Conservation (phyloP, 2,888 invertebrate genomes). For the Calliopum simillimum region DNA sequence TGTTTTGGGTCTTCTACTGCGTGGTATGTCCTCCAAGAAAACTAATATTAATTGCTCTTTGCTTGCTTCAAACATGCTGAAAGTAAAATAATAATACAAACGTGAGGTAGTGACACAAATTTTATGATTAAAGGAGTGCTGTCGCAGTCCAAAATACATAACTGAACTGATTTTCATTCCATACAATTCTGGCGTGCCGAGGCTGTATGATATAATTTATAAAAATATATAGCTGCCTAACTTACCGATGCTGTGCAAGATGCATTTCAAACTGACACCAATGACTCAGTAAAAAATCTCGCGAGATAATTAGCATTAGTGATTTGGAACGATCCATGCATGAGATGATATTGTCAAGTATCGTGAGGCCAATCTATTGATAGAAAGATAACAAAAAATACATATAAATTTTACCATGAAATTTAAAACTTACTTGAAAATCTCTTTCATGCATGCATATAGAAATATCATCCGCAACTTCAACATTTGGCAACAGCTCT, state of each 20-base stretch:
- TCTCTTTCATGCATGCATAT: conserved; percentile 79
- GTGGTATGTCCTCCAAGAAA: conserved; percentile 75
- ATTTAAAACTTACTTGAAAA: conserved; percentile 70
- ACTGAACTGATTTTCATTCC: neutral
- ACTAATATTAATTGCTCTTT: conserved; percentile 75
- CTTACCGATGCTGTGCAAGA: conserved; percentile 74
- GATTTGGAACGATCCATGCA: conserved; percentile 76
- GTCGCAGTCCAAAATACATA: conserved; percentile 13
- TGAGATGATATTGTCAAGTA: conserved; percentile 77
- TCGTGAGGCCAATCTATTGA: conserved; percentile 73
- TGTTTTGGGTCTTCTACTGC: conserved; percentile 72
- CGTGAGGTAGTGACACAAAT: too few relatives aligned
- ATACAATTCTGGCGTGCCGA: neutral
- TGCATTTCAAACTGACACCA: conserved; percentile 83
- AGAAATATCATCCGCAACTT: conserved; percentile 71
- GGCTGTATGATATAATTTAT: neutral
- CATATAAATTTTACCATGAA: neutral
- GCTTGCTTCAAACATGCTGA: conserved; percentile 72
- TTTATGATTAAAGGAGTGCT: too few relatives aligned
- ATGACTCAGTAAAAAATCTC: conserved; percentile 74
- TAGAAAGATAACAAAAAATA: neutral
- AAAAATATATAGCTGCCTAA: neutral
- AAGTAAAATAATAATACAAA: conserved; percentile 19
- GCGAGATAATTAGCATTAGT: conserved; percentile 74
- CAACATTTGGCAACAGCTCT: conserved; percentile 74